Evolutionary conservation across 2,797 vertebrate species (phyloP), one percentile per base, ranked within the genome.

Genomic region (Sebastiscus albofasciatus): DNA sequence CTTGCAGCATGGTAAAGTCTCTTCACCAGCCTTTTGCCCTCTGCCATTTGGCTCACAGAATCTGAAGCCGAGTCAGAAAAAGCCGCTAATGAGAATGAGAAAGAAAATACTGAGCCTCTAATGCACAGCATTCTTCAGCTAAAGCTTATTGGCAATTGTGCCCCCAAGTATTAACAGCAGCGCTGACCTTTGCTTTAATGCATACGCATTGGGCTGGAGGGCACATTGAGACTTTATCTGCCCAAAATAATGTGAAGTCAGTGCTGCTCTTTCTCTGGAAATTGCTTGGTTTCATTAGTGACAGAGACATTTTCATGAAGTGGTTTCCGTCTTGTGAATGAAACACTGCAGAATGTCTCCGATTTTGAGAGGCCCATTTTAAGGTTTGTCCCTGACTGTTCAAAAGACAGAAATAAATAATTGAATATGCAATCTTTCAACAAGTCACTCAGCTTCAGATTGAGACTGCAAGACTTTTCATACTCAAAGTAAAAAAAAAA

Each of bases 121-220:
- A 80, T 69, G 29, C 42, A 36, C 22, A 68, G 12, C 54, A 18
- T 65, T 77, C 68, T 73, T 79, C 33, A 79, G 60, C 69, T 27
- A 8, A 55, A 20, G 61, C 58, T 84, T 72, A 72, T 67, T 74
- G 61, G 42, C 66, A 26, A 77, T 78, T 33, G 29, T 34, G 22
- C 61, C 72, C 33, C 20, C 5, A 49, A 74, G 79, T 71, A 62
- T 77, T 79, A 88, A 31, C 66, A 70, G 61, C 75, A 81, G 68
- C 60, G 24, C 59, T 81, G 77, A 91, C 88, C 90, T 85, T 81
- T 75, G 75, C 6, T 86, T 79, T 79, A 68, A 70, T 74, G 39
- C 79, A 29, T 64, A 71, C 67, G 55, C 33, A n/a, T 72, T 66
- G 49, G 8, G 33, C 29, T 29, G 60, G 18, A 68, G 73, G 70